Percentiles rank a stretch among this genome's conserved stretches.
These are phyloP conservation scores for Hydrochoerus hydrochaeris DNA, from an alignment of 2,113 vertebrate genomes.

Conservation along the genomic window DNA sequence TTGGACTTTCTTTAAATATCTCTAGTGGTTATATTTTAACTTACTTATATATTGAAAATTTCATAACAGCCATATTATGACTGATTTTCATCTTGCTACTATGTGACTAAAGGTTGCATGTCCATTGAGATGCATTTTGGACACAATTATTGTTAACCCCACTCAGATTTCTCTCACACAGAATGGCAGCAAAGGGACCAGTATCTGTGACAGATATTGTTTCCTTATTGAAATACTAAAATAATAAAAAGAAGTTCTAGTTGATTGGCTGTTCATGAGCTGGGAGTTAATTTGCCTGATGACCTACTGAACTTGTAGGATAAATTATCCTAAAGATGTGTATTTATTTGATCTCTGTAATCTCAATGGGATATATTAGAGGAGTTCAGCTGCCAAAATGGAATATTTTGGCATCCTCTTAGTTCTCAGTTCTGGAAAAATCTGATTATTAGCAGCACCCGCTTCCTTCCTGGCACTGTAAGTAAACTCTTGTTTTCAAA, in stretches of 20 bases:
- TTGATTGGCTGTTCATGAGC: not conserved
- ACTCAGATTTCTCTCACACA: constrained; percentile 44
- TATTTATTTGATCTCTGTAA: constrained; percentile 38
- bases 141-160: constrained; percentile 29
- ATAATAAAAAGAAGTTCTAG: not conserved
- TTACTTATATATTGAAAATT: constrained; percentile 7
- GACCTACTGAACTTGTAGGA: constrained; percentile 55
- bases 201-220: constrained; percentile 23
- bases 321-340: constrained; percentile 63
- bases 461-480: constrained; percentile 65
- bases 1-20: constrained; percentile 46
- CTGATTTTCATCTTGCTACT: constrained; percentile 54
- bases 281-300: constrained; percentile 56
- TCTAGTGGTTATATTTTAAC: constrained; percentile 41
- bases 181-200: constrained; percentile 48
- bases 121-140: not conserved
- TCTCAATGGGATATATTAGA: constrained; percentile 40
- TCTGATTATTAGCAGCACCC: constrained; percentile 75
- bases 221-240: constrained; percentile 23
- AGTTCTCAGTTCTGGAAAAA: constrained; percentile 82
- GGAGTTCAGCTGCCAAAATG: constrained; percentile 54
- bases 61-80: not conserved
- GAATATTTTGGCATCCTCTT: constrained; percentile 65
- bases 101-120: constrained; percentile 14
- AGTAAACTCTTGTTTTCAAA: constrained; percentile 81